phyloP scores from a whole-genome alignment of 2,797 vertebrate genomes.

The Amblyopsis hoosieri region DNA sequence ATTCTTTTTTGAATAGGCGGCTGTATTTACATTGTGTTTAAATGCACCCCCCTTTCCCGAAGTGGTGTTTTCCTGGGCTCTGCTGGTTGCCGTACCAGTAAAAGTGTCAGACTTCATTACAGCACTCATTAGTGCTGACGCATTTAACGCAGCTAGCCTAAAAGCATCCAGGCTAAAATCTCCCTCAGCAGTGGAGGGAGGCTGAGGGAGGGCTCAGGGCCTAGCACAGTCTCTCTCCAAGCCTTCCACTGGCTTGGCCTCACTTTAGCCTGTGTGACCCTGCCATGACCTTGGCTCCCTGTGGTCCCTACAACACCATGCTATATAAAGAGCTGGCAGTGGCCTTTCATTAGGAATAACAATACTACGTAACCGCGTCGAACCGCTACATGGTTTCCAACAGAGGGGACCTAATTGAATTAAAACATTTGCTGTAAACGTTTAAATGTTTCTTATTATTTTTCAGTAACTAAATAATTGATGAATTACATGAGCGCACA shows the following conservation, averaged over 20 bases:
- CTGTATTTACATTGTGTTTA: constrained; percentile 44
- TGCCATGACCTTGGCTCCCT: constrained; percentile 24
- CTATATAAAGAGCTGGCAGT: not conserved
- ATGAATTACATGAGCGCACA: not conserved
- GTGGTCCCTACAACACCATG: constrained; percentile 20
- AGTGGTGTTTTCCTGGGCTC: constrained; percentile 16
- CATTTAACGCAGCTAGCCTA: constrained; percentile 59
- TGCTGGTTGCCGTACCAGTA: constrained; percentile 57
- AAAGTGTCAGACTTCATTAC: constrained; percentile 77
- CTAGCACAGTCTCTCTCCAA: constrained; percentile 8
- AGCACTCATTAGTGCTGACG: constrained; percentile 68
- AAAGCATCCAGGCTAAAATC: constrained; percentile 71
- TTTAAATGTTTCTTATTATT: not conserved
- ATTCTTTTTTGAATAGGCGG: constrained; percentile 19
- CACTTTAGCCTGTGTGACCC: constrained; percentile 13
- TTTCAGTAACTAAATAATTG: not conserved
- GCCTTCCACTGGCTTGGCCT: constrained; percentile 5
- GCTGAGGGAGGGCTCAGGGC: constrained; percentile 11
- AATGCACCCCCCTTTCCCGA: constrained; percentile 8
- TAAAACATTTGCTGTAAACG: too few species aligned
- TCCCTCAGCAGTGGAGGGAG: constrained; percentile 27
- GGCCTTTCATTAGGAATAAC: constrained; percentile 27
- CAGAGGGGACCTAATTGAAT: constrained; percentile 8
- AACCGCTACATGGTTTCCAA: constrained; percentile 27
- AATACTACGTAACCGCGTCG: constrained; percentile 22